These are phyloP conservation scores for Dicyrtoma fusca DNA, from an alignment of 2,888 invertebrate genomes.

Conservation along the genomic window DNA sequence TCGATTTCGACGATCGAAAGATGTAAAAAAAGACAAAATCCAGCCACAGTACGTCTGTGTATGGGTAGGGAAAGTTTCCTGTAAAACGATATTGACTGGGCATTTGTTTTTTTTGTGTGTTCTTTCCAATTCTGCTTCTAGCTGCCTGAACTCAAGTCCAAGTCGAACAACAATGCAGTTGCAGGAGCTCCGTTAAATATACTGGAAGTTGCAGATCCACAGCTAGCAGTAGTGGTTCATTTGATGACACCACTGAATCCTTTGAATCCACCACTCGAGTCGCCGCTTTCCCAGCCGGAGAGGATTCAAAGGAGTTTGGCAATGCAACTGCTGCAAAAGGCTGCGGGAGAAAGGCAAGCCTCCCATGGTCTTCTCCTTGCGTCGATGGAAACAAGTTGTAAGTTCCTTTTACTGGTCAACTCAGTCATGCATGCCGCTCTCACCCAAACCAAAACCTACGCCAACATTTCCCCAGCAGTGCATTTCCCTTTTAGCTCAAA, in stretches of 20 bases:
- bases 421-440: too few relatives aligned
- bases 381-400: constrained; percentile 84
- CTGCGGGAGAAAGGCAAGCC: constrained; percentile 75
- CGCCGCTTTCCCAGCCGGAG: constrained; percentile 78
- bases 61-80: too few relatives aligned
- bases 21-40: too few relatives aligned
- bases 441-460: too few relatives aligned
- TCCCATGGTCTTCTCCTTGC: constrained; percentile 82
- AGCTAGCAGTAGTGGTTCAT: constrained; percentile 80
- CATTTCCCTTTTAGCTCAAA: too few relatives aligned
- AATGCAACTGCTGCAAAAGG: constrained; percentile 57
- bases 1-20: too few relatives aligned
- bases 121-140: constrained; percentile 63
- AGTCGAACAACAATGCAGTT: constrained; percentile 57
- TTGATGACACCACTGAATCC: constrained; percentile 87
- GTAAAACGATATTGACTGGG: background rate
- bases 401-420: constrained; percentile 51
- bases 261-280: constrained; percentile 81
- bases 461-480: too few relatives aligned
- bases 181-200: constrained; percentile 69
- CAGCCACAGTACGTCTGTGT: too few relatives aligned
- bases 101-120: background rate
- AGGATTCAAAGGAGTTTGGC: constrained; percentile 68
- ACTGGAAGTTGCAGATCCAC: constrained; percentile 84
- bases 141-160: constrained; percentile 67